phyloP scores from a whole-genome alignment of 2,888 invertebrate species.

The Latheticus oryzae region DNA sequence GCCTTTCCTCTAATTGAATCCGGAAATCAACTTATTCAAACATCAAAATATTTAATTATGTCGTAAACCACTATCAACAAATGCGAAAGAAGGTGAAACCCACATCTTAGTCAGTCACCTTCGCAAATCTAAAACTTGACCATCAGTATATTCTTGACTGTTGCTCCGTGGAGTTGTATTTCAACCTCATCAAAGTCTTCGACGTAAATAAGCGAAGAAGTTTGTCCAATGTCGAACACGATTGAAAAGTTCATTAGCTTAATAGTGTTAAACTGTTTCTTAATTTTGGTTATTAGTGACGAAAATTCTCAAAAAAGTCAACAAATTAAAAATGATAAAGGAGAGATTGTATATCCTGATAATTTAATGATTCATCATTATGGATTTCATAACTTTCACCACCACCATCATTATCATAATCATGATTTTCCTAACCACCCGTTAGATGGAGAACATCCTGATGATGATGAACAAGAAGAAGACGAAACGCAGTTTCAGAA shows the following conservation, averaged over 20 bases:
- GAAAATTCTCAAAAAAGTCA: no score
- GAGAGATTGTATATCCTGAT: conserved; percentile 19
- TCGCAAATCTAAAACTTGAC: conserved; percentile 37
- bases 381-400: conserved; percentile 1
- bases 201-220: conserved; percentile 3
- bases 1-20: neutral
- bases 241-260: conserved; percentile 9
- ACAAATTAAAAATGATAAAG: conserved; percentile 1
- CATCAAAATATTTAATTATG: neutral
- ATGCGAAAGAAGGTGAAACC: conserved; percentile 34
- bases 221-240: conserved; percentile 5
- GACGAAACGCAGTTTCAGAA: neutral
- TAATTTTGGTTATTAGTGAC: no score
- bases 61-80: conserved; percentile 3
- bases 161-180: no score
- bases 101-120: conserved; percentile 39
- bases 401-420: conserved; percentile 22
- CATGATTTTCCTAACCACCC: conserved; percentile 14
- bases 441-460: conserved; percentile 1
- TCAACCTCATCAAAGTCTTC: conserved; percentile 5
- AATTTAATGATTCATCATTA: conserved; percentile 4
- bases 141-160: conserved; percentile 30
- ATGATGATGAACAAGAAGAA: neutral
- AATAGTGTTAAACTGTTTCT: conserved; percentile 5
- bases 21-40: neutral